A percentile compares a stretch with the other conserved stretches of the same genome.
Conservation (phyloP, 2,888 invertebrate genomes). For the Scrobipalpa costella region DNA sequence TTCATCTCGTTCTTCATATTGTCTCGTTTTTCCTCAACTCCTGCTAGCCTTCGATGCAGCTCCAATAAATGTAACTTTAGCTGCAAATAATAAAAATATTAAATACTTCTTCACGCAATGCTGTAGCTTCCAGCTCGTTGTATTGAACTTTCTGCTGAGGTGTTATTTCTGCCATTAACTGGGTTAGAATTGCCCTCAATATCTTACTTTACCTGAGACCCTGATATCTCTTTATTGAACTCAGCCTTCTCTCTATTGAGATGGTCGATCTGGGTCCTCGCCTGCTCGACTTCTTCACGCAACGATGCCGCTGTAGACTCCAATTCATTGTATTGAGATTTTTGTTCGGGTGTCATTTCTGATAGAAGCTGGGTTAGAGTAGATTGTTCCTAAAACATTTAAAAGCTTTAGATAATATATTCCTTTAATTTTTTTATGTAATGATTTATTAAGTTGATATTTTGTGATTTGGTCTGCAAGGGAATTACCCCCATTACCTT, state of each 20-base stretch:
- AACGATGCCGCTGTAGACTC: constrained; percentile 73
- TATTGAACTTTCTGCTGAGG: too few relatives aligned
- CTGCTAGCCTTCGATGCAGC: constrained; percentile 60
- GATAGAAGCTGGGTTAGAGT: constrained; percentile 83
- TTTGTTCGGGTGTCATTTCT: constrained; percentile 83
- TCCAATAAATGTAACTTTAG: constrained; percentile 73
- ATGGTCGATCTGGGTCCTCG: constrained; percentile 83
- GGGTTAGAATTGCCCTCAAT: background rate
- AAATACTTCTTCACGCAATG: too few relatives aligned
- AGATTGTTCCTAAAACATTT: constrained; percentile 78
- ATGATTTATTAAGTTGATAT: too few relatives aligned
- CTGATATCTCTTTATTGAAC: constrained; percentile 84
- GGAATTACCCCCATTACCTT: constrained; percentile 63
- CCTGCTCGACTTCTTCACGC: constrained; percentile 79
- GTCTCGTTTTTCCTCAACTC: constrained; percentile 78
- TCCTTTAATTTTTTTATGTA: too few relatives aligned
- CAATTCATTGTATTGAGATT: constrained; percentile 75
- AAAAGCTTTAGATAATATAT: too few relatives aligned
- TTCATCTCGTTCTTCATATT: constrained; percentile 85
- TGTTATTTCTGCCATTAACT: too few relatives aligned
- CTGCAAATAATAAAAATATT: constrained; percentile 42
- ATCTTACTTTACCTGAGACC: constrained; percentile 73
- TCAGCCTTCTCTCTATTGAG: constrained; percentile 83
- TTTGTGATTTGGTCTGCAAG: too few relatives aligned
- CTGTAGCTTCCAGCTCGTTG: too few relatives aligned